Base-by-base conservation (phyloP, 2,113 vertebrate species). In the Prietella phreatophila region DNA sequence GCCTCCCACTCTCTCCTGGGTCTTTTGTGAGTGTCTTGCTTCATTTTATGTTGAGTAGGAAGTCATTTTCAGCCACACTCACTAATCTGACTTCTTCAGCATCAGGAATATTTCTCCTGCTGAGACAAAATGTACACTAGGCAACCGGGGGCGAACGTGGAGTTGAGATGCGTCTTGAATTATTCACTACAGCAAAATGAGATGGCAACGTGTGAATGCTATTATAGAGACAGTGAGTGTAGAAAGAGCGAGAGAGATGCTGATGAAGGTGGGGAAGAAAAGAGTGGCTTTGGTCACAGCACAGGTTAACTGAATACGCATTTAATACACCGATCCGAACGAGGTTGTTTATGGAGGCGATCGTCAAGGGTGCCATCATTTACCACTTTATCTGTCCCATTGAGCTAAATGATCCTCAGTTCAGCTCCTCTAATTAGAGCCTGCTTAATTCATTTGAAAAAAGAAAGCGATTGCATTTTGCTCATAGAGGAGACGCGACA, bases 161-260 rank as follows among this genome's bases (percentile, higher is more conserved):
- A 81, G 50, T 33, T 79, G 30, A 83, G 42, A 36, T 47, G 27
- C 58, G 47, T 75, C 1, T 33, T 90, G 60, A 90, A 87, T 90
- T 89, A 90, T 85, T 90, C 67, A 87, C 47, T 69, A 55, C 10
- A 25, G 76, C 65, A 80, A 86, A 88, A 73, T 84, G 58, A 83
- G 56, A 78, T 58, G n/a, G 30, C 79, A 90, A 86, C 78, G 63
- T 67, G 47, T 81, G 67, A 89, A 82, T 86, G 33, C 50, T 83
- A 20, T 82, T 81, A 76, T 75, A 15, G 67, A 53, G 36, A 14
- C 25, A 55, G 67, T n/a, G 79, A 67, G n/a, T 25, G 36, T 61
- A 55, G 67, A 55, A 67, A 78, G n/a, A 33, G 36, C 25, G 58
- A 47, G 58, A 27, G n/a, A 69, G 55, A 53, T 7, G 30, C 9